Evolutionary conservation across 2,113 vertebrate genomes (phyloP).

Genomic region (Acanthisitta chloris): DNA sequence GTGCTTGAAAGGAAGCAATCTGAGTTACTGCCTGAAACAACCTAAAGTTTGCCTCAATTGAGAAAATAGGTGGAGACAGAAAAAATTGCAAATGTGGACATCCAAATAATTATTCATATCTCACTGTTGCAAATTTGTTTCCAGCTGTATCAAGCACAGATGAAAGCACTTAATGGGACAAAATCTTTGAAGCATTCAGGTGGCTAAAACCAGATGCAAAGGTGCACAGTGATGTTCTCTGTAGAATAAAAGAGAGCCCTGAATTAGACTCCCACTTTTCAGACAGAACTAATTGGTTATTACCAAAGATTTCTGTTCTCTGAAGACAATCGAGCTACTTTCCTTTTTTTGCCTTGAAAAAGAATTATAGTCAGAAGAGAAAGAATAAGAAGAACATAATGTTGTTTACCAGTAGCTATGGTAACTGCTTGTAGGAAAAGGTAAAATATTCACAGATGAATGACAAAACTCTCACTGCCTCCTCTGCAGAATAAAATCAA

Average conservation of each 20-base stretch:
- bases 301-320: neutral
- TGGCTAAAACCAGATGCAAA: neutral
- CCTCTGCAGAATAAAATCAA: neutral
- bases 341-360: neutral
- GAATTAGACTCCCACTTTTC: neutral
- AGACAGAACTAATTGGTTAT: neutral
- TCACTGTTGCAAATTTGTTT: neutral
- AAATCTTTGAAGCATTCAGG: neutral
- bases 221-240: neutral
- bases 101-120: neutral
- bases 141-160: conserved; percentile 5
- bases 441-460: neutral
- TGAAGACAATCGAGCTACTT: neutral
- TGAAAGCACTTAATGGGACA: conserved; percentile 6
- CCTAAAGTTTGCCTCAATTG: neutral
- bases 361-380: neutral
- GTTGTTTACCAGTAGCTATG: conserved; percentile 33
- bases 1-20: neutral
- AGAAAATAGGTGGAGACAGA: neutral
- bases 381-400: neutral
- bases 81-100: neutral
- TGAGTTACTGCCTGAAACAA: neutral
- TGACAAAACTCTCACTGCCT: neutral
- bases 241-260: neutral
- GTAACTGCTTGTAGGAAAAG: neutral